phyloP scores from a whole-genome alignment of 2,797 vertebrate species.

The Phrynocephalus forsythii region DNA sequence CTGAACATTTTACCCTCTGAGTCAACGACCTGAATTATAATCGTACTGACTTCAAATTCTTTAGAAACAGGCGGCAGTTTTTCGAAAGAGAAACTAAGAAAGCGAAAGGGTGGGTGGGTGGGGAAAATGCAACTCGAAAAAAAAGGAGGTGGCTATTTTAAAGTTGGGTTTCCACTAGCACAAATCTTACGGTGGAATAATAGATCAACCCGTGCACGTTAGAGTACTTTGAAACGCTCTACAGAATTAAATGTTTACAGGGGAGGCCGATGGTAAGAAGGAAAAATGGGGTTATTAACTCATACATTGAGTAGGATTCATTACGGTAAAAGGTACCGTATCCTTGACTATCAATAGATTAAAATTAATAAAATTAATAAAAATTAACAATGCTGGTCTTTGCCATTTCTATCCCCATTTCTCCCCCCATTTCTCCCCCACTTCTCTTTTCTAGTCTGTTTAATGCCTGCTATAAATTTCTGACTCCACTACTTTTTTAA shows the following conservation, averaged over 20 bases:
- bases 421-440: background rate
- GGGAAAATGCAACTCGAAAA: background rate
- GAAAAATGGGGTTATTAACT: slow-evolving; percentile 54
- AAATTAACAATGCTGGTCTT: slow-evolving; percentile 66
- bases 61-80: background rate
- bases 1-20: background rate
- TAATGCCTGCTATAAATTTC: slow-evolving; percentile 36
- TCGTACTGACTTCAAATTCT: background rate
- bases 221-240: slow-evolving; percentile 56
- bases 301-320: slow-evolving; percentile 68
- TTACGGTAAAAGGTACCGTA: slow-evolving; percentile 51
- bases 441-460: background rate
- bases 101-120: background rate
- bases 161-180: slow-evolving; percentile 54
- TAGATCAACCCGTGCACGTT: slow-evolving; percentile 33
- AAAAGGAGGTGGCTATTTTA: background rate
- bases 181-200: slow-evolving; percentile 52
- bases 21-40: background rate
- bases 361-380: slow-evolving; percentile 74
- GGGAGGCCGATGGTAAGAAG: slow-evolving; percentile 55
- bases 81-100: background rate
- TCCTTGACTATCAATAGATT: slow-evolving; percentile 67
- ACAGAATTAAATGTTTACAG: slow-evolving; percentile 74
- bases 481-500: slow-evolving; percentile 19
- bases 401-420: background rate